Percentiles rank a stretch among this genome's conserved stretches.
phyloP scores from a whole-genome alignment of 2,113 vertebrate species.

The Pteronura brasiliensis region DNA sequence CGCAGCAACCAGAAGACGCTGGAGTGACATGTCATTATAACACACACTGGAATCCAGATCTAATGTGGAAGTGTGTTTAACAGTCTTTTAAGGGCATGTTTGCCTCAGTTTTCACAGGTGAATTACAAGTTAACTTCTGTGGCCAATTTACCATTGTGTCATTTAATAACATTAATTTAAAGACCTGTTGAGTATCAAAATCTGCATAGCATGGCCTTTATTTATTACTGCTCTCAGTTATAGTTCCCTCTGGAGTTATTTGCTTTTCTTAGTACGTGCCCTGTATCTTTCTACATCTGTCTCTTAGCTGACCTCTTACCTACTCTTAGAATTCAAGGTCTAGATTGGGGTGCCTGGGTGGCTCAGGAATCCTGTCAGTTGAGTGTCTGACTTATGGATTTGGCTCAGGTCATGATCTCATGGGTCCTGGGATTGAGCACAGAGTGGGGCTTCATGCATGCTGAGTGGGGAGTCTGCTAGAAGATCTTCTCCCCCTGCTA shows the following conservation, averaged over 20 bases:
- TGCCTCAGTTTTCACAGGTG: not conserved
- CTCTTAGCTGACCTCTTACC: not conserved
- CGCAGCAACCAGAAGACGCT: not conserved
- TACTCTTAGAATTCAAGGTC: not conserved
- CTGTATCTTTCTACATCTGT: not conserved
- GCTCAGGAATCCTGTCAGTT: not conserved
- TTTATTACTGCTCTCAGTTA: not conserved
- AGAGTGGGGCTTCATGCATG: not conserved
- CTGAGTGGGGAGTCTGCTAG: not conserved
- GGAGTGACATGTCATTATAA: not conserved
- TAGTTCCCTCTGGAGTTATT: not conserved
- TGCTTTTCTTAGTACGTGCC: not conserved
- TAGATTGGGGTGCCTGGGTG: not conserved
- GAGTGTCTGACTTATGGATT: not conserved
- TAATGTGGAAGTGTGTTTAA: not conserved
- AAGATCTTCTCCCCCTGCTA: not conserved
- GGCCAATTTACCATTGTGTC: not conserved
- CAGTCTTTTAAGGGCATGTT: not conserved
- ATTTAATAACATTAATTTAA: not conserved
- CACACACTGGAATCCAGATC: not conserved
- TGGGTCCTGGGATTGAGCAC: not conserved
- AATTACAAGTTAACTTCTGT: not conserved
- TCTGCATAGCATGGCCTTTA: not conserved
- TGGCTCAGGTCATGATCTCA: not conserved
- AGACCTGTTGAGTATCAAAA: not conserved